These are phyloP conservation scores for Opisthograptis luteolata DNA, from an alignment of 2,888 invertebrate species.

Conservation along the genomic window DNA sequence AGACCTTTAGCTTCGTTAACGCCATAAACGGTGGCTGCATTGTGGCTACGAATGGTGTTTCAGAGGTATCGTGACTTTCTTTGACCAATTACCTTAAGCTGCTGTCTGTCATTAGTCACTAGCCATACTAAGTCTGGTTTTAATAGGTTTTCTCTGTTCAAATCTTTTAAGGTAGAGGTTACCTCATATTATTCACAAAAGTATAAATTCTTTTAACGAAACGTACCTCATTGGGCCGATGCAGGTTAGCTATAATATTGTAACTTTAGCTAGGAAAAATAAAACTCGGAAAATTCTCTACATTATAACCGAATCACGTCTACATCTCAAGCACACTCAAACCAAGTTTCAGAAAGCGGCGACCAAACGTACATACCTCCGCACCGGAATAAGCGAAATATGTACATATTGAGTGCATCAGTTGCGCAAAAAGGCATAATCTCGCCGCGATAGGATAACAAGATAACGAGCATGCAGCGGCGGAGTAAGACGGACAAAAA, in stretches of 20 bases:
- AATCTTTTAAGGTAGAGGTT: constrained; percentile 32
- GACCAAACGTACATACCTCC: constrained; percentile 1
- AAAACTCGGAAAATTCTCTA: too few relatives aligned
- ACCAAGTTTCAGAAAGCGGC: not conserved
- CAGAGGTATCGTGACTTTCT: constrained; percentile 68
- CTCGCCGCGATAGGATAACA: constrained; percentile 81
- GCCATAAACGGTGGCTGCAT: constrained; percentile 67
- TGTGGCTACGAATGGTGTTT: constrained; percentile 63
- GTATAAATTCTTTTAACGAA: too few relatives aligned
- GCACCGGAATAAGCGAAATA: constrained; percentile 53
- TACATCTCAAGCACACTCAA: not conserved
- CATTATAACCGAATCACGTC: too few relatives aligned
- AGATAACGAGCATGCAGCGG: constrained; percentile 81
- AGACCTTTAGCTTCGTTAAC: constrained; percentile 68
- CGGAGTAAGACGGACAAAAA: constrained; percentile 78
- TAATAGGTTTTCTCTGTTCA: constrained; percentile 26
- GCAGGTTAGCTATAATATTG: too few relatives aligned
- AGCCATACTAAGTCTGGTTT: constrained; percentile 20
- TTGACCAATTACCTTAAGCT: constrained; percentile 59
- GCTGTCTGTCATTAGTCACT: constrained; percentile 47
- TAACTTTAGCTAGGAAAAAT: too few relatives aligned
- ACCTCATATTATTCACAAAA: too few relatives aligned
- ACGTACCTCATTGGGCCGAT: too few relatives aligned
- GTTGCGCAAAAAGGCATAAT: constrained; percentile 78
- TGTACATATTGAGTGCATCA: constrained; percentile 65